Conservation (phyloP, 2,888 invertebrate species). For the Meandrusa payeni region DNA sequence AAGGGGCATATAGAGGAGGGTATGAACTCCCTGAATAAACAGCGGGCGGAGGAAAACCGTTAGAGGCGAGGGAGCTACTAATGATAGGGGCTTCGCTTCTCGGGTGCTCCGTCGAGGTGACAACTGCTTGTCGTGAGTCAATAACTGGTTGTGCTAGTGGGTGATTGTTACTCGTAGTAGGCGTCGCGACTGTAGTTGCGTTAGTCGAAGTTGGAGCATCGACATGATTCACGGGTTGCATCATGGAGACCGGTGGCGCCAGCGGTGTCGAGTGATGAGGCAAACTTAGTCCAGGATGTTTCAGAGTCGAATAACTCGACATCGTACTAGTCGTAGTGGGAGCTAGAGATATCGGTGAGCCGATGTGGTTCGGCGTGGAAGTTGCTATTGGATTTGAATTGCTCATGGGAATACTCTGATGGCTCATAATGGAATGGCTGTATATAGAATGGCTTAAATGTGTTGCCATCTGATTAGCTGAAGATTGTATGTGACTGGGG, state of each 20-base stretch:
- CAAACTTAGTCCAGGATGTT: constrained; percentile 56
- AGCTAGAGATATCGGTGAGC: constrained; percentile 47
- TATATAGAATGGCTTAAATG: constrained; percentile 57
- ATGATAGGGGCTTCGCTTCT: constrained; percentile 60
- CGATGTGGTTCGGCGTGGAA: constrained; percentile 54
- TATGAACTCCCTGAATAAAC: constrained; percentile 83
- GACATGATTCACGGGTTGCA: constrained; percentile 49
- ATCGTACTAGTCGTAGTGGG: constrained; percentile 53
- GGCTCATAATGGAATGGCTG: constrained; percentile 65
- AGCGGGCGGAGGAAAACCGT: constrained; percentile 83
- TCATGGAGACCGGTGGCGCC: constrained; percentile 48
- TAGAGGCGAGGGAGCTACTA: constrained; percentile 85
- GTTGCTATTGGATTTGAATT: constrained; percentile 48
- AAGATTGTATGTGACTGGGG: constrained; percentile 80
- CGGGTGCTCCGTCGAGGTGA: constrained; percentile 72
- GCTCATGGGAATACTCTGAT: constrained; percentile 51
- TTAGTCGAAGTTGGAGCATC: constrained; percentile 47
- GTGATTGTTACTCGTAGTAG: constrained; percentile 48
- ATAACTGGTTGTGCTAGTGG: constrained; percentile 56
- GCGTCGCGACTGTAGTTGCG: constrained; percentile 46
- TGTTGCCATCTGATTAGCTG: constrained; percentile 59
- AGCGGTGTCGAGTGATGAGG: constrained; percentile 46
- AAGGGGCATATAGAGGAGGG: constrained; percentile 89
- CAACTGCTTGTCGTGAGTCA: constrained; percentile 50
- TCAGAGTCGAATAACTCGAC: constrained; percentile 59